Conservation (phyloP, 2,113 vertebrate genomes). For the Brachyhypopomus gauderio region DNA sequence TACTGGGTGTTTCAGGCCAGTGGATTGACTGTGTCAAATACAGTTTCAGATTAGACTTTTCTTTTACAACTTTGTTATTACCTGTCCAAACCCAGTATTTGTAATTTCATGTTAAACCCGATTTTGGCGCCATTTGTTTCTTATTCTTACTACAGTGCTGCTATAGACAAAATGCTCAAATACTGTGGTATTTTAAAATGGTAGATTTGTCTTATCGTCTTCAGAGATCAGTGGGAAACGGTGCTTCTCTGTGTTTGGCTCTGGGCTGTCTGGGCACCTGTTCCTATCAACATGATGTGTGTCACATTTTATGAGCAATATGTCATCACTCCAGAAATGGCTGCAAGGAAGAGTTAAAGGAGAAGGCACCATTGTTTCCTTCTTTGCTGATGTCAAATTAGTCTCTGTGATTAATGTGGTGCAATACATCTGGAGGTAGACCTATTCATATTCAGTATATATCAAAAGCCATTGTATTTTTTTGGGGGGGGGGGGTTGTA, state of each 20-base stretch:
- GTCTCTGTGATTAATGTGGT: no score
- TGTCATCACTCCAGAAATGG: constrained; percentile 61
- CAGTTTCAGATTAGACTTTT: not conserved
- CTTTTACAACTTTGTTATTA: no score
- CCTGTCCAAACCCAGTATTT: no score
- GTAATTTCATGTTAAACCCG: no score
- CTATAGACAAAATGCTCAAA: no score
- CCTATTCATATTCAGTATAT: no score
- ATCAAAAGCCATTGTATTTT: no score
- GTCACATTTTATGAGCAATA: constrained; percentile 56
- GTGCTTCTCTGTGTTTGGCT: constrained; percentile 3
- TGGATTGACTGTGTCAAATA: not conserved
- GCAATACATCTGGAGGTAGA: no score
- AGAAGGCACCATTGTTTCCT: constrained; percentile 32
- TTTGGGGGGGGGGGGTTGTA: no score
- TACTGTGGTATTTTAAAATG: no score
- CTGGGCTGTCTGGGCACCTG: constrained; percentile 60
- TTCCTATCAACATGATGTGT: constrained; percentile 60
- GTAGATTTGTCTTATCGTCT: not conserved
- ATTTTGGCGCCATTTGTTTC: no score
- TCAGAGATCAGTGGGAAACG: not conserved
- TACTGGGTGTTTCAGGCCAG: not conserved
- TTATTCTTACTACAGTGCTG: no score
- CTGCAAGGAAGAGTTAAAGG: constrained; percentile 61
- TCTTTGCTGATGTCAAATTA: not conserved